These are phyloP conservation scores for Phaethornis superciliosus DNA, from an alignment of 2,113 vertebrate species.

Conservation along the genomic window DNA sequence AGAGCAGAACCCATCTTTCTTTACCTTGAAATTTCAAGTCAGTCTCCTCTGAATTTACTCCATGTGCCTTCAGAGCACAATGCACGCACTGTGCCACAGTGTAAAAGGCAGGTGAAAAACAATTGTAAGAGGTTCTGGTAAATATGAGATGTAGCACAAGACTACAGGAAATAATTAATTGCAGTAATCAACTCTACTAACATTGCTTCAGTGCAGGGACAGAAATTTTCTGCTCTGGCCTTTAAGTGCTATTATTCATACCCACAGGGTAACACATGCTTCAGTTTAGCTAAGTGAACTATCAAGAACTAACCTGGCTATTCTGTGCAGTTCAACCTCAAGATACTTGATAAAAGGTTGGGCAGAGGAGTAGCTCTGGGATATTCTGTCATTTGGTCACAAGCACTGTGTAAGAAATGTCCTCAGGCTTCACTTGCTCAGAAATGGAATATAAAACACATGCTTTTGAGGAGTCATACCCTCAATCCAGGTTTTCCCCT, in stretches of 20 bases:
- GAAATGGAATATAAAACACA: not conserved
- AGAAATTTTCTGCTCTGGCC: not conserved
- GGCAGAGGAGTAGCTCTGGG: not conserved
- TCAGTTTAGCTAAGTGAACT: not conserved
- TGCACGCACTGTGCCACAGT: fast-evolving
- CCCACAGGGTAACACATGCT: not conserved
- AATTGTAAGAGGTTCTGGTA: not conserved
- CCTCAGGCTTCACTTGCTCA: not conserved
- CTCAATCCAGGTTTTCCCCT: not conserved
- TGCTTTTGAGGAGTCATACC: not conserved
- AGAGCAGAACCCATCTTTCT: not conserved
- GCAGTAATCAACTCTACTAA: not conserved
- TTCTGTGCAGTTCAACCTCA: not conserved
- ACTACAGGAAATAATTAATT: not conserved
- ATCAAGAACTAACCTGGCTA: not conserved
- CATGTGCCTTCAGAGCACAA: not conserved
- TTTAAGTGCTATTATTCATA: not conserved
- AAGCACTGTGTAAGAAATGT: not conserved
- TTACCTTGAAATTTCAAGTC: not conserved
- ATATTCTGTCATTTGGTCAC: not conserved
- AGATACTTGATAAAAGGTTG: not conserved
- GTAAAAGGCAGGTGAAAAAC: not conserved
- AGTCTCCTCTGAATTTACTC: not conserved
- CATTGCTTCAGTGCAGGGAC: not conserved
- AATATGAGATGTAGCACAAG: not conserved